Evolutionary conservation across 2,888 invertebrate genomes (phyloP), one percentile per base, ranked within the genome.

Genomic region (Masnerella sp.): DNA sequence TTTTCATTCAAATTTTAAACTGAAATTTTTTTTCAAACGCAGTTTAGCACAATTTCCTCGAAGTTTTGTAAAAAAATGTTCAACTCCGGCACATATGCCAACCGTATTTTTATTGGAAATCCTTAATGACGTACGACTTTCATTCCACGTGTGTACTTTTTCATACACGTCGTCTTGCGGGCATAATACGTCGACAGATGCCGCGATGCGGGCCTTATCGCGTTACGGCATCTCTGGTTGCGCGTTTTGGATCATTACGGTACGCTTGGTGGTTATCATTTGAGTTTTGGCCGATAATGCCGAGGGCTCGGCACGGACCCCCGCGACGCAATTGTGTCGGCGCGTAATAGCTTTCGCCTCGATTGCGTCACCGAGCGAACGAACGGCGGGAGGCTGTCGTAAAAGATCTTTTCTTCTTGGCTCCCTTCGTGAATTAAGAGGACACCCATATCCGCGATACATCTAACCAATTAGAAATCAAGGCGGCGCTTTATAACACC

Each of bases 171-270:
- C 32, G 30, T 22, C 34, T 43, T 64, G 45, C 36, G 22, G 15
- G 12, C 14, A 20, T 42, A 51, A 54, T 36, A 22, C 30, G 18
- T 36, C 40, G 32, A 61, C 86, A 85, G 85, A 86, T 86, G 86
- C 84, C 79, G 70, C 80, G 81, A 86, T 87, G 86, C 85, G 86
- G 86, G 86, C 79, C 61, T 70, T 85, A 87, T 87, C 86, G 59
- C 52, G 52, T 76, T 64, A 79, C 78, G 82, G 77, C 77, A 85
- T 86, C 85, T 85, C 74, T 75, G 64, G 82, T 78, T 80, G 80
- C 81, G 70, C 81, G 78, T 76, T 83, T 79, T 79, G 71, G 79
- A 80, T 83, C 80, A 80, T 82, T 82, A 80, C 76, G 68, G 77
- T 74, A 34, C 54, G 69, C 75, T 79, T 73, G 79, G 75, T 75